phyloP scores from a whole-genome alignment of 2,888 invertebrate genomes.

The Trissolcus brochymenae region DNA sequence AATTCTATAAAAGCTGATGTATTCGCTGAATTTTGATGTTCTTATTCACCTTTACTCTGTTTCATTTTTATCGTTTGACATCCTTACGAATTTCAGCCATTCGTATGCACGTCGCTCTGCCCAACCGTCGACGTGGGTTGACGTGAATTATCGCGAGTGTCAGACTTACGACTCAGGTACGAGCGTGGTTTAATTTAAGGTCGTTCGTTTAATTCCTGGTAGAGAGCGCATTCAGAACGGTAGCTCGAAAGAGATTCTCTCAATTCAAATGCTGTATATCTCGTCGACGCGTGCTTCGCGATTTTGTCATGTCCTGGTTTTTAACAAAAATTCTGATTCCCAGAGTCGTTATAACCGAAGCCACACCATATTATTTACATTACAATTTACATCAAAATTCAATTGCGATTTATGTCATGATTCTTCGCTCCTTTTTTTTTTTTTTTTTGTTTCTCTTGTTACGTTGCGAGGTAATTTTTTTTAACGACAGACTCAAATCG shows the following conservation, averaged over 20 bases:
- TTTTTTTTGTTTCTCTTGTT: too few relatives aligned
- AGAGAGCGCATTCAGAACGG: conserved; percentile 67
- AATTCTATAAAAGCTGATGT: conserved; percentile 14
- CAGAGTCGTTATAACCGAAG: conserved; percentile 20
- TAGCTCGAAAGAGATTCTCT: conserved; percentile 59
- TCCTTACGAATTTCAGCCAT: conserved; percentile 69
- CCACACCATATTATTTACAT: conserved; percentile 19
- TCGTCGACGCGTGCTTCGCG: conserved; percentile 55
- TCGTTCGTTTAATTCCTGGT: conserved; percentile 71
- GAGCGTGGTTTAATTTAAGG: conserved; percentile 73
- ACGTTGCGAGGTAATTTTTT: too few relatives aligned
- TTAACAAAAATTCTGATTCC: conserved; percentile 46
- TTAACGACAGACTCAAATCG: too few relatives aligned
- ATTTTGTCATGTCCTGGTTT: conserved; percentile 44
- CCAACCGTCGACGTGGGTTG: conserved; percentile 66
- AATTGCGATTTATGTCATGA: background rate
- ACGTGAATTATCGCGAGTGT: conserved; percentile 73
- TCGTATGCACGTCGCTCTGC: conserved; percentile 68
- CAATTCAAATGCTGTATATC: conserved; percentile 55
- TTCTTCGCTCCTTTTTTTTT: background rate
- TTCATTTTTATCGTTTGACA: conserved; percentile 61
- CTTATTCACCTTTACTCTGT: conserved; percentile 41
- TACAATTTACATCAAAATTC: conserved; percentile 16
- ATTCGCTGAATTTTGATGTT: conserved; percentile 34
- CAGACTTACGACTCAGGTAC: conserved; percentile 67